Evolutionary conservation across 2,113 vertebrate genomes (phyloP).

Genomic region (Tringa solitaria): DNA sequence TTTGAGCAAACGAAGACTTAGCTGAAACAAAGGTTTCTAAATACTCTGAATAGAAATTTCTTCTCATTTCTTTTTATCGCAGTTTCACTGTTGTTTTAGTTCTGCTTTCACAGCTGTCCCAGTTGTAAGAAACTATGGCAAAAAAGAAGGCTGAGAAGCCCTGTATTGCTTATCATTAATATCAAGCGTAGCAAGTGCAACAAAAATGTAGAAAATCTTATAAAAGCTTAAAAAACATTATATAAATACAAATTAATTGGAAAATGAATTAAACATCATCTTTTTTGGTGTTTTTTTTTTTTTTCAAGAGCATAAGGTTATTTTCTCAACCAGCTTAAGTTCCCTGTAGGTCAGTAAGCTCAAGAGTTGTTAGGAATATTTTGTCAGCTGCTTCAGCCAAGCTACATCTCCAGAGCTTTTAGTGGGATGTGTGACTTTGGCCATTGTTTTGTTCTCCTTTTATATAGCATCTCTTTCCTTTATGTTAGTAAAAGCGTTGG

Average conservation of each 20-base stretch:
- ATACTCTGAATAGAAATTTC: not conserved
- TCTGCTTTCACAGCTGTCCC: not conserved
- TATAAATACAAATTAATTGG: not conserved
- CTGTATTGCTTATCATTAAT: rapidly evolving
- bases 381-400: not conserved
- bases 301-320: not conserved
- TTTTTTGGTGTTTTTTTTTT: not conserved
- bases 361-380: not conserved
- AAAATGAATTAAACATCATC: not conserved
- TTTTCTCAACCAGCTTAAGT: not conserved
- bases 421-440: not conserved
- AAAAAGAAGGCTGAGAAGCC: not conserved
- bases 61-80: not conserved
- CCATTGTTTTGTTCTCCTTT: not conserved
- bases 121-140: not conserved
- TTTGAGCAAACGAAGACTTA: not conserved
- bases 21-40: not conserved
- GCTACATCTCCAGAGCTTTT: not conserved
- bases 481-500: not conserved
- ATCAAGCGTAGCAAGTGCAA: not conserved
- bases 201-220: not conserved
- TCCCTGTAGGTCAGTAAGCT: not conserved
- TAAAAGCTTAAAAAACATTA: not conserved
- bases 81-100: not conserved
- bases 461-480: not conserved